Evolutionary conservation across 1,140 invertebrate genomes (phyloP).

Genomic region (Tetramorium alpestre): DNA sequence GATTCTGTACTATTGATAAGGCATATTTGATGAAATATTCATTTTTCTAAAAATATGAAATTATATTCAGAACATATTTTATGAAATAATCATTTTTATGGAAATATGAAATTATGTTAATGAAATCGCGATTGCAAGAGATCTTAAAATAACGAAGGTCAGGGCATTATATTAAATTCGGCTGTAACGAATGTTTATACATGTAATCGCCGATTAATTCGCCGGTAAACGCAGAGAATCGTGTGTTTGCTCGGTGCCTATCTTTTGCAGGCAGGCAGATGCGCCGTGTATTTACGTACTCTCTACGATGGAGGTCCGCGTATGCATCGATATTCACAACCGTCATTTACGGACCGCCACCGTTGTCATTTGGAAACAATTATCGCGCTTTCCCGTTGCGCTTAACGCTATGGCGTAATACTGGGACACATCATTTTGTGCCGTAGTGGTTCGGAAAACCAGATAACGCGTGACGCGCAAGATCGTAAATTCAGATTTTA

Average conservation of each 20-base stretch:
- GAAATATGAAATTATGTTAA: background rate
- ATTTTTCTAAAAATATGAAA: background rate
- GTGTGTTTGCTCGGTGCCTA: slow-evolving; percentile 57
- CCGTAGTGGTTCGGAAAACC: slow-evolving; percentile 74
- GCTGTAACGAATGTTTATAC: background rate
- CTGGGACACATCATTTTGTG: slow-evolving; percentile 71
- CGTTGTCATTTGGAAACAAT: slow-evolving; percentile 76
- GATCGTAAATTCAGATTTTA: slow-evolving; percentile 75
- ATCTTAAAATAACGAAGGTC: background rate
- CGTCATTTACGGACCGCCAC: slow-evolving; percentile 65
- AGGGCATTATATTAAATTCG: background rate
- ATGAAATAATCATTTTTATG: background rate
- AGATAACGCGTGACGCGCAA: slow-evolving; percentile 71
- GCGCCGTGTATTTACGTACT: slow-evolving; percentile 60
- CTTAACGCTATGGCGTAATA: slow-evolving; percentile 65
- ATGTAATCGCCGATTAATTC: slow-evolving; percentile 1
- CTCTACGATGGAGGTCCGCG: background rate
- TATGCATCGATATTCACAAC: slow-evolving; percentile 73
- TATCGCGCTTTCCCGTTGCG: slow-evolving; percentile 72
- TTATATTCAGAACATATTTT: background rate
- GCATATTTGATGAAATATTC: background rate
- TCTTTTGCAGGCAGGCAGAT: slow-evolving; percentile 59
- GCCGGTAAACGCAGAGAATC: slow-evolving; percentile 12
- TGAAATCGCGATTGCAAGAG: background rate
- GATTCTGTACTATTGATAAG: background rate